Conservation (phyloP, 2,113 vertebrate genomes). For the Drymodes brunneopygia region DNA sequence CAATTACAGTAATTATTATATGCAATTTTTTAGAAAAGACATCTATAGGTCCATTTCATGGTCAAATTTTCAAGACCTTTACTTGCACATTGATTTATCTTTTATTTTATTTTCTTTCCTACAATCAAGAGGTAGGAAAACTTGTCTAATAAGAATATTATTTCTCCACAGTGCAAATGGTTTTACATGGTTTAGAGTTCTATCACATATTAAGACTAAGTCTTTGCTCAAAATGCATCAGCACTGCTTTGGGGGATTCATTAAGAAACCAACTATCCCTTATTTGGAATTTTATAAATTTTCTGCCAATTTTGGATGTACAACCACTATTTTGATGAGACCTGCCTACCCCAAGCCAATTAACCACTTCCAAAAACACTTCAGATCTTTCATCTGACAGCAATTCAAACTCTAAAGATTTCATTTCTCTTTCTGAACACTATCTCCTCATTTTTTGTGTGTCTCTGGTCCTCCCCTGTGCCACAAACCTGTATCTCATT, state of each 20-base stretch:
- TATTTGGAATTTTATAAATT: not conserved
- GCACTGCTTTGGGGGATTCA: not conserved
- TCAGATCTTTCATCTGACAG: not conserved
- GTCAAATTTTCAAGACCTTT: not conserved
- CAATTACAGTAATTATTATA: not conserved
- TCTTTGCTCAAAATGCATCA: not conserved
- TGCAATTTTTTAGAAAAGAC: not conserved
- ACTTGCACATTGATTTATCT: not conserved
- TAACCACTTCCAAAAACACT: not conserved
- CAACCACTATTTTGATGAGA: not conserved
- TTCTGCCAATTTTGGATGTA: not conserved
- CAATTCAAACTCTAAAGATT: not conserved
- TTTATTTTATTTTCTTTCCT: not conserved
- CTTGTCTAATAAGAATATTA: not conserved
- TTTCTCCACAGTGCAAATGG: not conserved
- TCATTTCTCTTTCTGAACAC: not conserved
- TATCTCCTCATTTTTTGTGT: not conserved
- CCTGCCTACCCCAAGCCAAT: not conserved
- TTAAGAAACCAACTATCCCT: not conserved
- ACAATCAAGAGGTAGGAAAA: not conserved
- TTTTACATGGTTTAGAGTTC: not conserved
- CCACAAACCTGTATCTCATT: constrained; percentile 10
- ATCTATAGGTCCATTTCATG: not conserved
- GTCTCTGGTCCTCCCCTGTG: not conserved
- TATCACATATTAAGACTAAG: not conserved